Base-by-base conservation (phyloP, 2,888 invertebrate genomes). In the Oxycera nigricornis region DNA sequence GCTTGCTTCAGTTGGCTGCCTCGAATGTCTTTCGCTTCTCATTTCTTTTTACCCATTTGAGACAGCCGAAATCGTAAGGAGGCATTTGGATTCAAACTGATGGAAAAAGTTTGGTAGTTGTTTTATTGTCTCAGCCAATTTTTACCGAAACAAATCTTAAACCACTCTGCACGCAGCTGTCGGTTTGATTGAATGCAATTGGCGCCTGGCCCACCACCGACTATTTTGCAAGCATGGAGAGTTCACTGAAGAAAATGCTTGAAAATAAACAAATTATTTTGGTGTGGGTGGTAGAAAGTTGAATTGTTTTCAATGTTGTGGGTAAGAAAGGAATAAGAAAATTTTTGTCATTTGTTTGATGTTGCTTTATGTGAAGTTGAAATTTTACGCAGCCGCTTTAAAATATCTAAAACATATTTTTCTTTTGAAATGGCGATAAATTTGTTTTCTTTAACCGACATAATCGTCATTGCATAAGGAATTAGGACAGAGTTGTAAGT, bases 121-220 rank as follows among this genome's bases (percentile, higher is more conserved):
- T 76, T 75, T 76, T 76, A 76, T 76, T 72, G 76, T 76, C 75
- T 73, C 76, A 76, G 74, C 75, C 76, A 76, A 76, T 76, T 76
- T 78, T 78, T 76, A 76, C 72, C 75, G 75, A 76, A 76, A 76
- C 76, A 76, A 76, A 76, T 76, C 75, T 73, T 72, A 73, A 67
- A 72, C 73, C 73, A 62, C 73, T 73, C 73, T 72, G 73, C 70
- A 72, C 70, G 55, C 73, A 65, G 76, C 75, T 76, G 74, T 76
- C 73, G 65, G 72, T 73, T 76, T 75, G 76, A 76, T 76, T 76
- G 76, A 76, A 76, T 76, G 76, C 76, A 76, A 76, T 76, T 76
- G 76, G 74, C 73, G 70, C 72, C 31, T 28, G 68, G 73, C 55
- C 72, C 30, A 46, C 46, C 62, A 50, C 9, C 41, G 72, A 46